Percentiles rank a stretch among this genome's conserved stretches.
phyloP scores from a whole-genome alignment of 2,797 vertebrate genomes.

The Falco cherrug region DNA sequence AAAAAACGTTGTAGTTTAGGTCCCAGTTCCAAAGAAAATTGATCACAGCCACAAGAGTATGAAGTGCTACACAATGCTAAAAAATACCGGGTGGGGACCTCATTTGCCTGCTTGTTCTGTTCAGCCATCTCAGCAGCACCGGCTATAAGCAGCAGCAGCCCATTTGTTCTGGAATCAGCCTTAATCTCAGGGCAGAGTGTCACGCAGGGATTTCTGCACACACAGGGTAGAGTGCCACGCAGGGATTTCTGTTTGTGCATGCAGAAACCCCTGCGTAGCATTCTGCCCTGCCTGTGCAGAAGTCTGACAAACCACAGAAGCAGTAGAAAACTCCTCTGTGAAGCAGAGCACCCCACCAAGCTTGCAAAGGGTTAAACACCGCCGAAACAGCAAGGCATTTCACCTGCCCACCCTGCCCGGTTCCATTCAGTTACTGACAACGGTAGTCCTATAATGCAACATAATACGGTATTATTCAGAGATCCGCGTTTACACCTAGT shows the following conservation, averaged over 20 bases:
- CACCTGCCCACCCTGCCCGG: constrained; percentile 28
- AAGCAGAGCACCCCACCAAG: constrained; percentile 31
- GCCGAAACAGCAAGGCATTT: constrained; percentile 53
- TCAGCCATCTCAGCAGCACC: background rate
- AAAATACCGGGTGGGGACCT: background rate
- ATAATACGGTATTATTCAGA: constrained; percentile 32
- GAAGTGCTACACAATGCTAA: background rate
- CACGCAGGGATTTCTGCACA: too few relatives aligned
- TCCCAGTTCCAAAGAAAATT: background rate
- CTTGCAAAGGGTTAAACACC: constrained; percentile 55
- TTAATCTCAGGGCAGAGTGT: background rate
- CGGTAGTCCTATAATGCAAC: constrained; percentile 7
- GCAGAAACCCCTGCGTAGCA: background rate
- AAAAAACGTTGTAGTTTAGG: background rate
- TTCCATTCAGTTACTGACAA: constrained; percentile 48
- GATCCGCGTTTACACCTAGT: background rate
- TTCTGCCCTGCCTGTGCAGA: background rate
- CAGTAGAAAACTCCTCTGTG: constrained; percentile 38
- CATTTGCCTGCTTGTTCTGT: background rate
- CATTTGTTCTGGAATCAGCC: background rate
- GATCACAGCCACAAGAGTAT: background rate
- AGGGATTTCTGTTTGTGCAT: background rate
- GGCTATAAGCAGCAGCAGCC: background rate
- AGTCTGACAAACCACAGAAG: constrained; percentile 44
- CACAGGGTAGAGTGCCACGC: too few relatives aligned